Base-by-base conservation (phyloP, 2,113 vertebrate species). In the Aegithalos caudatus region DNA sequence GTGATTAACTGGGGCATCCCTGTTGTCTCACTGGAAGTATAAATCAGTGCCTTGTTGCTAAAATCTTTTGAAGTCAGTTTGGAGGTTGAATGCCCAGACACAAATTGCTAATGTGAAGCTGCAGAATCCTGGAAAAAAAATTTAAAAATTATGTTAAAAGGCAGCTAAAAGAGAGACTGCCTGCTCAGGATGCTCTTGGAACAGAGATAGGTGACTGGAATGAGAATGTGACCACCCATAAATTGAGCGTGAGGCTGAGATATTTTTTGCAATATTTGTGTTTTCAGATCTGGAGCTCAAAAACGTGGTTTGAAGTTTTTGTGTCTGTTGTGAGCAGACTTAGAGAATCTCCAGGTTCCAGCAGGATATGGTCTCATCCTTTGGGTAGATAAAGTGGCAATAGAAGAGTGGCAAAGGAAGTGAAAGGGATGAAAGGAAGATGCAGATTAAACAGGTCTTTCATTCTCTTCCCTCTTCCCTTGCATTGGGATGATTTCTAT, bases 231-330 rank as follows among this genome's bases (percentile, higher is more conserved):
- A 58, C 38, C 1, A 0, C 50, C 8, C 22, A 12, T 42, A 53
- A 71, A 65, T 5, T 4, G n/a, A 71, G 33, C 0, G 0, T 21
- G 31, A 58, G 60, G 51, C 18, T 67, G 3, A 0, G 0, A 17
- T 19, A 6, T 18, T 44, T 70, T 42, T 56, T 58, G 11, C 58
- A 81, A 3, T 80, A 53, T 81, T 67, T 65, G 13, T 65, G 16
- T 61, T 90, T 86, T 88, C 53, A 37, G 58, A 50, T 35, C 40
- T 12, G 37, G 38, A 64, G 64, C 64, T 70, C 28, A 38, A 51
- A 76, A 73, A 42, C 0, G 0, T 11, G 51, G 21, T 79, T 65
- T 23, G 45, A 85, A 45, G 72, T 12, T 64, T 90, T 38, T 47
- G 38, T 61, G 62, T 53, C 17, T 2, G 0, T 64, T 40, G 58